Evolutionary conservation across 2,797 vertebrate species (phyloP), one percentile per base, ranked within the genome.

Genomic region (Tangara arthus): DNA sequence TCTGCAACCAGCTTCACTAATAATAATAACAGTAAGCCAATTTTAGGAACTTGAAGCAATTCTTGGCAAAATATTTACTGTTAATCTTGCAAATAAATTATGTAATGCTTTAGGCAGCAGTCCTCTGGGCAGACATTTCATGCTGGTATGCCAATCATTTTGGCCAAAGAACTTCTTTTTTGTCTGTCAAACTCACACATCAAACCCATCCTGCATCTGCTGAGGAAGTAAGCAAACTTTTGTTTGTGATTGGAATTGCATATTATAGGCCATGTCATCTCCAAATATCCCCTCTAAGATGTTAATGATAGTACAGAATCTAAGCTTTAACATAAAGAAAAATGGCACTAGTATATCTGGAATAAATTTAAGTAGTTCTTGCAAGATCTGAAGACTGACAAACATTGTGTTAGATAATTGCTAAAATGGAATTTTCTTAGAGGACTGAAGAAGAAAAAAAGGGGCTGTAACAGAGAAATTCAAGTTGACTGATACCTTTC

Each of bases 81-180:
- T 64, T 69, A 69, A 49, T 70, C 50, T 66, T 89, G 20, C 22
- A 81, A 66, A 87, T 42, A 42, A 22, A 42, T 66, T 81, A 39
- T 65, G 12, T 66, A 42, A 30, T 61, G 8, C 47, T 59, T 16
- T 50, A 65, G 47, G 68, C 42, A 87, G 4, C 20, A 30, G 27
- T 85, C 34, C 19, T 72, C 50, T 66, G 41, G 35, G 65, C 17
- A 57, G 28, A 11, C 4, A 11, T 61, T 90, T 60, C 10, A 7
- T 80, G 17, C 24, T 70, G 50, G 12, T 53, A 27, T 53, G 22
- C 18, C 1, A 0, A 20, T 61, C 0, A 1, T 65, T 87, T 64
- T 11, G 52, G 64, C 17, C 34, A 20, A 53, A 8, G 22, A 18
- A 53, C 12, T 44, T 50, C 18, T 23, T 64, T 81, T 81, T 56